Base-by-base conservation (phyloP, 1,140 invertebrate genomes). In the Cherax quadricarinatus region DNA sequence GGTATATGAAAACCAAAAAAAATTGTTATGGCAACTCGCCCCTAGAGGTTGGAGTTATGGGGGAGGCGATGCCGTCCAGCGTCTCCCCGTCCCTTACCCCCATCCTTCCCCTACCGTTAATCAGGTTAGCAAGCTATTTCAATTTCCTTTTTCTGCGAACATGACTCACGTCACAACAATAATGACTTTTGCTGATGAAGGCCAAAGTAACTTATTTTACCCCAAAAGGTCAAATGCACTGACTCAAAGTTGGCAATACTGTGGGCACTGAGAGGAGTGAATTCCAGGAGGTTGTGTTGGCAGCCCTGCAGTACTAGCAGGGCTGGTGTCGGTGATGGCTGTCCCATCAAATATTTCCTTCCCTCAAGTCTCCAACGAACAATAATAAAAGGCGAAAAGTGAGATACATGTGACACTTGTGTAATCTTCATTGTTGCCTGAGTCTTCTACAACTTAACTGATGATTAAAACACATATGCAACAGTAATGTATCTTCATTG, bases 331-430 rank as follows among this genome's bases (percentile, higher is more conserved):
- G 16, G 16, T 30, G 41, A 21, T 10, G 41, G n/a, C n/a, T 53
- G 82, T 53, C 82, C 82, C 24, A 48, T 82, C 3, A 82, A 82
- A 82, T n/a, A 82, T 82, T 53, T 53, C 80, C 48, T 51, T 14
- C 14, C 53, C 53, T 57, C 53, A 5, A 5, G 4, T 10, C 53
- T 10, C 53, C 14, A 10, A 57, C 9, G 9, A 57, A 9, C 53
- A 14, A 3, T 57, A 57, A 14, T 9, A 57, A 10, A 57, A 57
- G 53, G 53, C 53, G 30, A 41, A 41, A 41, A 41, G 30, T 41
- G 30, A 41, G 30, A 41, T 2, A 41, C 30, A 41, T 41, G 30
- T 41, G 30, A 41, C 30, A 41, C 0, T 41, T 41, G 30, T 41
- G 30, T 41, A 41, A 41, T 41, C 30, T 41, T 41, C 2, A 41